Conservation (phyloP, 2,888 invertebrate species). For the Aphidius colemani region DNA sequence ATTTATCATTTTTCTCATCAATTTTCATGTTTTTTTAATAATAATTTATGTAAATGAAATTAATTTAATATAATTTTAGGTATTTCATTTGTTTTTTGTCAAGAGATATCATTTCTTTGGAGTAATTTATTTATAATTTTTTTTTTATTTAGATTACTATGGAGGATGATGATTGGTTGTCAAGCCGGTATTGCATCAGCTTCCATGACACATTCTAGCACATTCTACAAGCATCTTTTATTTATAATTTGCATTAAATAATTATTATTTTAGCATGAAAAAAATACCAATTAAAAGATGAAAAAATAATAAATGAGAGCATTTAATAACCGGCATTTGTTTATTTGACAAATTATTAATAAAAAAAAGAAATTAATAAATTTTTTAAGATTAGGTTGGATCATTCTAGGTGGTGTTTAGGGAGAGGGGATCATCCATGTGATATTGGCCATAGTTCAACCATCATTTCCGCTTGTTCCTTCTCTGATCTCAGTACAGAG, state of each 20-base stretch:
- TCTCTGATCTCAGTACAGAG: slow-evolving; percentile 35
- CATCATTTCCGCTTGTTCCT: slow-evolving; percentile 24
- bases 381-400: slow-evolving; percentile 31
- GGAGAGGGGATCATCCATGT: slow-evolving; percentile 27
- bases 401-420: neutral
- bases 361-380: neutral
- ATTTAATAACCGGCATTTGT: slow-evolving; percentile 1
- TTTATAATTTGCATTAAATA: too few species aligned
- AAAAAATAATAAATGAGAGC: slow-evolving; percentile 20
- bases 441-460: slow-evolving; percentile 28
- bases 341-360: neutral
- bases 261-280: neutral
- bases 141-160: slow-evolving; percentile 6
- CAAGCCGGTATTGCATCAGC: slow-evolving; percentile 39
- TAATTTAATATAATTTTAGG: too few species aligned
- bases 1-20: slow-evolving; percentile 4
- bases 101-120: neutral
- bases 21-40: neutral
- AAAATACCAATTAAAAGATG: neutral
- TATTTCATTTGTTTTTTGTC: neutral
- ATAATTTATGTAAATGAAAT: too few species aligned
- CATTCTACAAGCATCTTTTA: slow-evolving; percentile 42
- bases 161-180: slow-evolving; percentile 34
- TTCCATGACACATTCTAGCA: slow-evolving; percentile 29
- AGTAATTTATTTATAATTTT: slow-evolving; percentile 9